Evolutionary conservation across 1,140 invertebrate genomes (phyloP).

Genomic region (Sinella curviseta): DNA sequence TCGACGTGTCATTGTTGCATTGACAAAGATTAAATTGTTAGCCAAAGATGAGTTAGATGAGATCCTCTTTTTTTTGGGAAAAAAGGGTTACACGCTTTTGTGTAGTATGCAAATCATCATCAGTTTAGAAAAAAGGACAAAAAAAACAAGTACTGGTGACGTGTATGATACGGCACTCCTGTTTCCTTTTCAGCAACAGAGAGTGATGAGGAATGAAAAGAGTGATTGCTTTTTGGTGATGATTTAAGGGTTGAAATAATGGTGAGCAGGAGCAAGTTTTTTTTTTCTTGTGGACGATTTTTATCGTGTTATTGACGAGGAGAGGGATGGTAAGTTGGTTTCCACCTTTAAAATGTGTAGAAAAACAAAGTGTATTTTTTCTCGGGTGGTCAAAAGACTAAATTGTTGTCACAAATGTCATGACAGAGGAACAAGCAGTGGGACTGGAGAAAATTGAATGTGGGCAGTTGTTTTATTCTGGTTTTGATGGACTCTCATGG

Average conservation of each 20-base stretch:
- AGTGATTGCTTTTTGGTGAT: neutral
- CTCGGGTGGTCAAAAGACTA: slow-evolving; percentile 5
- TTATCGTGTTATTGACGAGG: too few species aligned
- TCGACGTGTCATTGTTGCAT: too few species aligned
- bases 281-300: neutral
- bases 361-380: neutral
- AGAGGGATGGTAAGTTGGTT: too few species aligned
- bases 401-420: slow-evolving; percentile 17
- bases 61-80: neutral
- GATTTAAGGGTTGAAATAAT: slow-evolving; percentile 16
- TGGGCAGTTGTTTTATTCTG: neutral
- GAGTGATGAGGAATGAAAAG: neutral
- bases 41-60: too few species aligned
- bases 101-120: neutral
- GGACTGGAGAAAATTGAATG: too few species aligned
- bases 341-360: neutral
- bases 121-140: neutral
- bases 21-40: slow-evolving; percentile 11
- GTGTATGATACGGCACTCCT: neutral
- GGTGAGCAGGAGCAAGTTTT: slow-evolving; percentile 12
- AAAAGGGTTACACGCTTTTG: neutral
- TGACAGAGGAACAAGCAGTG: too few species aligned
- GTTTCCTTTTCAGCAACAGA: neutral
- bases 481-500: neutral
- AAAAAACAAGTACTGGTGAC: neutral